Conservation (phyloP, 1,140 invertebrate species). For the Drosophila navojoa region DNA sequence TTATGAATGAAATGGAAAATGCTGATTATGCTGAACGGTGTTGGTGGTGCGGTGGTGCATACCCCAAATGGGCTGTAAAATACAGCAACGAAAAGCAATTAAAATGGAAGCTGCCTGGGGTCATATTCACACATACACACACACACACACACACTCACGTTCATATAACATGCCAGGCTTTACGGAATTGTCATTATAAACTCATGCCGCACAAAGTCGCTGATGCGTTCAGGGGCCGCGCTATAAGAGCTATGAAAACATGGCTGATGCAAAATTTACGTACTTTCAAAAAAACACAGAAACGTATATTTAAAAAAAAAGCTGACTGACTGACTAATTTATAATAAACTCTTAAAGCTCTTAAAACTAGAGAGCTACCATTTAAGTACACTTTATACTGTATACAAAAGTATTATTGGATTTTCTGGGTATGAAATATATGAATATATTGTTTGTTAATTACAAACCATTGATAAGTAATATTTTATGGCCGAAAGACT, state of each 20-base stretch:
- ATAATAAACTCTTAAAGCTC: too few relatives aligned
- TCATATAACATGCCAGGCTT: too few relatives aligned
- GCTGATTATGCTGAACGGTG: slow-evolving; percentile 19
- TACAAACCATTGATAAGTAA: too few relatives aligned
- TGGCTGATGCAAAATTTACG: neutral
- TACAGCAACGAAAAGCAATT: slow-evolving; percentile 48
- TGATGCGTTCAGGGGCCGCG: slow-evolving; percentile 33
- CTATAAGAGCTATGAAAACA: slow-evolving; percentile 15
- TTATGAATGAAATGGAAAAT: slow-evolving; percentile 54
- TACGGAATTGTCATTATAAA: slow-evolving; percentile 19
- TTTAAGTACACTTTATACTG: too few relatives aligned
- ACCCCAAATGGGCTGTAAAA: slow-evolving; percentile 69
- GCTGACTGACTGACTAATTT: too few relatives aligned
- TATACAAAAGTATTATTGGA: too few relatives aligned
- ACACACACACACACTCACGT: too few relatives aligned
- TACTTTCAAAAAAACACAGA: slow-evolving; percentile 1
- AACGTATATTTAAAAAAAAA: neutral
- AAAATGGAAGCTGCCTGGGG: slow-evolving; percentile 45
- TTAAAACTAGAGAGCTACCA: too few relatives aligned
- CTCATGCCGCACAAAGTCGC: slow-evolving; percentile 56
- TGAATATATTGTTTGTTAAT: too few relatives aligned
- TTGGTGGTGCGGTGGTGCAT: slow-evolving; percentile 29
- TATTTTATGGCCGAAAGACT: too few relatives aligned
- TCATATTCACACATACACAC: slow-evolving; percentile 12
- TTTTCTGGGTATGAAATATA: too few relatives aligned